These are phyloP conservation scores for Thamnophis elegans DNA, from an alignment of 2,797 vertebrate species.

Conservation along the genomic window DNA sequence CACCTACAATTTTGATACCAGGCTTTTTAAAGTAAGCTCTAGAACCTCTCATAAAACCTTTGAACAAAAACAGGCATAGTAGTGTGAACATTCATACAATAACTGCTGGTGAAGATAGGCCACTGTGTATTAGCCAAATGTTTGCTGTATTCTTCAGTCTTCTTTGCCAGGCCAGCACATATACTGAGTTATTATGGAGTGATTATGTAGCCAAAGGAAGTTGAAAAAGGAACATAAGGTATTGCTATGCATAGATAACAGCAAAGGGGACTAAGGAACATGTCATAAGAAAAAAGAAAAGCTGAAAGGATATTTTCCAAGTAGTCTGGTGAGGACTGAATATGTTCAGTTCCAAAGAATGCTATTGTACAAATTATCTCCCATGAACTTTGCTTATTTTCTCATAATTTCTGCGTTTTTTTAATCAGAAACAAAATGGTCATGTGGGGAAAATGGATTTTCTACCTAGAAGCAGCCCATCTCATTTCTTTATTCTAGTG, in stretches of 20 bases:
- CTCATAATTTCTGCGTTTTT: too few species aligned
- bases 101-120: not conserved
- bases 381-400: too few species aligned
- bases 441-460: too few species aligned
- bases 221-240: not conserved
- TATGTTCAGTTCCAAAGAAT: not conserved
- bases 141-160: not conserved
- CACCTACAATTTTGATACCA: not conserved
- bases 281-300: not conserved
- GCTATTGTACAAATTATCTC: too few species aligned
- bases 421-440: too few species aligned
- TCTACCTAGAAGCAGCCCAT: not conserved
- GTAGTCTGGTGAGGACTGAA: not conserved
- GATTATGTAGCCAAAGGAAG: not conserved
- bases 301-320: not conserved
- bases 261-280: not conserved
- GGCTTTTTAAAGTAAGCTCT: constrained; percentile 52
- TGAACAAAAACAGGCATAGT: not conserved
- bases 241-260: not conserved
- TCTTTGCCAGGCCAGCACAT: not conserved
- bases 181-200: not conserved
- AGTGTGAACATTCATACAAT: not conserved
- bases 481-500: not conserved
- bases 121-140: not conserved
- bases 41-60: not conserved